Base-by-base conservation (phyloP, 2,888 invertebrate species). In the Folsomia candida region DNA sequence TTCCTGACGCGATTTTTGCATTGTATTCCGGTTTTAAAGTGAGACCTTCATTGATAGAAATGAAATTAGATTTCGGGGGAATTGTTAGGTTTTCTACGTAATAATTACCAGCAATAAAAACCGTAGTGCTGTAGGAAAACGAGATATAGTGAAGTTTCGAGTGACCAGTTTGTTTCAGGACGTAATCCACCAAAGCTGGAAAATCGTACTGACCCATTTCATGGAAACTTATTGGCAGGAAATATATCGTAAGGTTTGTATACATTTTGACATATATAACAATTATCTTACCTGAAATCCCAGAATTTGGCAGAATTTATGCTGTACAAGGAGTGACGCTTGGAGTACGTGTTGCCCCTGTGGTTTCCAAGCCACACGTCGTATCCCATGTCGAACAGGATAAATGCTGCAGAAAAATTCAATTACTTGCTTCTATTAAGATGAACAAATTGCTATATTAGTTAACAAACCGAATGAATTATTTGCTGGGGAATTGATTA, bases 401-500 rank as follows among this genome's bases (percentile, higher is more conserved):
- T 73, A 65, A 83, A 83, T 2, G 80, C 84, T 82, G 66, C 27
- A 2, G 58, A 54, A 47, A 47, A 18, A 47, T 18, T 47, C n/a
- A n/a, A n/a, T n/a, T n/a, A n/a, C n/a, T n/a, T n/a, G 18, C 18
- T 47, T 9, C 47, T 47, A 47, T 47, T 47, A 47, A 47, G 9
- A 18, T 47, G 9, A 11, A 47, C 47, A 47, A 47, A 47, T 11
- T 47, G 47, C 18, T 18, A 47, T 11, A 11, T 9, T 47, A 11
- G 18, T 47, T 11, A 60, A 25, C 25, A 11, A 25, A 62, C 62
- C 62, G 4, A 73, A 67, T 80, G 79, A 4, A 59, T 73, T 87
- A 81, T 88, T 88, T 68, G 86, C 83, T 2, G 87, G 89, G 20
- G 89, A 89, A 64, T 89, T 85, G 9, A 90, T 83, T 1, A 94